Conservation (phyloP, 2,113 vertebrate species). For the Polyodon spathula region DNA sequence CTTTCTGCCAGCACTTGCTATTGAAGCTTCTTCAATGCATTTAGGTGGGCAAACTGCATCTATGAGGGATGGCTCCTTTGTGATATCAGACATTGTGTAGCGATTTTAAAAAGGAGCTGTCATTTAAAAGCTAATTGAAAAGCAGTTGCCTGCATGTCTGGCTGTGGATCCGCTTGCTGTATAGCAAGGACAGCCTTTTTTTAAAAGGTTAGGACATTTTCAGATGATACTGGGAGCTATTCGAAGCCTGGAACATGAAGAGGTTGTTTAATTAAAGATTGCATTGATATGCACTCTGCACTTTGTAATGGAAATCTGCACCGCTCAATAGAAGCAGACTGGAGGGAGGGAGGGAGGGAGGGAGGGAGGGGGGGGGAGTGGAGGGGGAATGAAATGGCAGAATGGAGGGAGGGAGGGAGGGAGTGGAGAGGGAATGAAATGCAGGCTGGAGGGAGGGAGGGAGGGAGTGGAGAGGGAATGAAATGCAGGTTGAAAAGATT, state of each 20-base stretch:
- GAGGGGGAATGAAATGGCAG: constrained; percentile 6
- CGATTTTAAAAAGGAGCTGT: no score
- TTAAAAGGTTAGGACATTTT: neutral
- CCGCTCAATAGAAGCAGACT: constrained; percentile 24
- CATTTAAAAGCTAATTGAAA: no score
- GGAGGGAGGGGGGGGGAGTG: no score
- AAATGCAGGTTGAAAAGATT: neutral
- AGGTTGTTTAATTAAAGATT: constrained; percentile 66
- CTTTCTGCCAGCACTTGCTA: no score
- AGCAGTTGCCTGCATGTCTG: no score
- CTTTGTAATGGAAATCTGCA: constrained; percentile 62
- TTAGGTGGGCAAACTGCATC: no score
- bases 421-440: constrained; percentile 2
- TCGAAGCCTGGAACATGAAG: constrained; percentile 41
- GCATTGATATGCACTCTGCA: constrained; percentile 66
- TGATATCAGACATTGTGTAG: no score
- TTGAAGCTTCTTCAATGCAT: no score
- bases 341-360: neutral
- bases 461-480: neutral
- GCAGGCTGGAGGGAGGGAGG: constrained; percentile 10
- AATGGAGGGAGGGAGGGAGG: constrained; percentile 9
- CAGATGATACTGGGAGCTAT: neutral
- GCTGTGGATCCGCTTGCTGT: no score
- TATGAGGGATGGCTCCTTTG: no score
- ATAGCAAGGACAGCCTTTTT: no score